These are phyloP conservation scores for Acanthisitta chloris DNA, from an alignment of 2,113 vertebrate species.

Conservation along the genomic window DNA sequence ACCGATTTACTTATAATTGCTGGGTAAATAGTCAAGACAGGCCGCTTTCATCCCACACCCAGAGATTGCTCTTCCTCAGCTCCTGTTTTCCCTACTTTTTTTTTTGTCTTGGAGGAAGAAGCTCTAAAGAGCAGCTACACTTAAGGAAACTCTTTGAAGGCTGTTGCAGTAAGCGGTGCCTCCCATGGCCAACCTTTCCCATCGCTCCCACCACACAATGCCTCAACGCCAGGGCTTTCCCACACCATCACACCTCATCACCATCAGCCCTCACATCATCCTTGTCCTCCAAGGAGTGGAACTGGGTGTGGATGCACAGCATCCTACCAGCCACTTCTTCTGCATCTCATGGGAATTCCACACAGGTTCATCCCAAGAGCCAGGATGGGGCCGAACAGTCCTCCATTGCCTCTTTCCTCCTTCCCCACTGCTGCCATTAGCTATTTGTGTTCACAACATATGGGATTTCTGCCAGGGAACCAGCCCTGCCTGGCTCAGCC, in stretches of 20 bases:
- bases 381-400: rapidly evolving
- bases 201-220: neutral
- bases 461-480: neutral
- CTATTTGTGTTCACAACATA: rapidly evolving
- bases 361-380: neutral
- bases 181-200: neutral
- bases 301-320: rapidly evolving
- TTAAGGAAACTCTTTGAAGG: slow-evolving; percentile 40
- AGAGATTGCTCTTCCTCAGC: neutral
- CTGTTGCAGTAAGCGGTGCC: neutral
- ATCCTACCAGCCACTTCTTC: neutral
- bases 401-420: rapidly evolving
- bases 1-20: slow-evolving; percentile 85
- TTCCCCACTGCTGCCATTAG: neutral
- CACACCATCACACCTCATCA: rapidly evolving
- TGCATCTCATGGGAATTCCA: neutral
- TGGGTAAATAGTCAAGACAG: slow-evolving; percentile 74
- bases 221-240: neutral
- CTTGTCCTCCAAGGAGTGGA: rapidly evolving
- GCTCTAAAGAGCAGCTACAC: slow-evolving; percentile 12
- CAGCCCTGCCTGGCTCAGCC: neutral
- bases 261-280: neutral
- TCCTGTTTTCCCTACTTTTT: neutral
- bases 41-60: slow-evolving; percentile 50
- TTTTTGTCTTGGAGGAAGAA: neutral